Evolutionary conservation across 1,140 invertebrate species (phyloP).

Genomic region (Procambarus clarkii): DNA sequence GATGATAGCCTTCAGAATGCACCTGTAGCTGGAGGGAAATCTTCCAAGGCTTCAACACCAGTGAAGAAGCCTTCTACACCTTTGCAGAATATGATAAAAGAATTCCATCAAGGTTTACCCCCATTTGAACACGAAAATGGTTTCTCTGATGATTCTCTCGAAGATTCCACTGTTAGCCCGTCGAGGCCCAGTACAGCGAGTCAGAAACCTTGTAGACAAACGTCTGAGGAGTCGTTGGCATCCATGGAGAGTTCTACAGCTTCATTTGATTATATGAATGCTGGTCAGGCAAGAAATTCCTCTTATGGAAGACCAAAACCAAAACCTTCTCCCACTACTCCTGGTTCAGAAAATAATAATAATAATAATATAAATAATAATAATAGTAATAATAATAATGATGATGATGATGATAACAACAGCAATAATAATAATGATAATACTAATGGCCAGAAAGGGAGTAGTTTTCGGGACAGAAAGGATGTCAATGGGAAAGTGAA

Average conservation of each 20-base stretch:
- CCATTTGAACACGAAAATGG: constrained; percentile 82
- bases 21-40: not conserved
- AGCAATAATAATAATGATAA: not conserved
- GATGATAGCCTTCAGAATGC: constrained; percentile 57
- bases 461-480: constrained; percentile 33
- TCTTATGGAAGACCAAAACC: constrained; percentile 40
- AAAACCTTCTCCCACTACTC: constrained; percentile 33
- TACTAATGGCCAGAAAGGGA: constrained; percentile 1
- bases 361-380: too few relatives aligned
- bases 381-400: too few relatives aligned
- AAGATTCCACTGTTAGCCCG: constrained; percentile 78
- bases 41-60: constrained; percentile 46
- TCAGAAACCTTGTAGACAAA: constrained; percentile 48
- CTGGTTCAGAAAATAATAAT: constrained; percentile 9
- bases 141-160: constrained; percentile 89
- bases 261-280: constrained; percentile 69
- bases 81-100: constrained; percentile 71
- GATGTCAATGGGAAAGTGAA: constrained; percentile 50
- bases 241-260: constrained; percentile 66
- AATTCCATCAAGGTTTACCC: constrained; percentile 75
- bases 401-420: too few relatives aligned
- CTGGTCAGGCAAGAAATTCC: constrained; percentile 47
- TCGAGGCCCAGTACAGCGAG: constrained; percentile 46
- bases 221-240: constrained; percentile 59
- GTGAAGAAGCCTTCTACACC: constrained; percentile 60